Conservation (phyloP, 2,888 invertebrate species). For the Acronicta aceris region DNA sequence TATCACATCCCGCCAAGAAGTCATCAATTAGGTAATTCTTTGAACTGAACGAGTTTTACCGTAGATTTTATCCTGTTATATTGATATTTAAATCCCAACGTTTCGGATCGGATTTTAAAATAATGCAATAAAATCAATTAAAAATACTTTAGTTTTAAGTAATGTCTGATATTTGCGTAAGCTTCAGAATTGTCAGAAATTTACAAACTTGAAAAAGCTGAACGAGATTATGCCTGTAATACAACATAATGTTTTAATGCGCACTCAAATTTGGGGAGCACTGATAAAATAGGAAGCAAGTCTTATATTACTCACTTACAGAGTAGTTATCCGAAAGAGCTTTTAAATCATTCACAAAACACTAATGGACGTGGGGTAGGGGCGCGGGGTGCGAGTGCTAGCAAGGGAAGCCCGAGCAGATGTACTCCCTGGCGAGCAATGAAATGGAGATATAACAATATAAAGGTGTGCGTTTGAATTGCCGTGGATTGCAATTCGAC, state of each 20-base stretch:
- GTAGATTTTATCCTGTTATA: too few species aligned
- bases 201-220: too few species aligned
- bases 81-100: too few species aligned
- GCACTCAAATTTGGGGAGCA: conserved; percentile 88
- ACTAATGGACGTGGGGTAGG: conserved; percentile 88
- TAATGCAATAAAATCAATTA: too few species aligned
- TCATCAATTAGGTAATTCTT: conserved; percentile 70
- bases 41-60: conserved; percentile 59
- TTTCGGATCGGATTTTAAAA: too few species aligned
- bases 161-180: too few species aligned
- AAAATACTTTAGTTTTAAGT: too few species aligned
- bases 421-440: conserved; percentile 86
- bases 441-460: conserved; percentile 88
- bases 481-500: conserved; percentile 79
- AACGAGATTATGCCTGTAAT: conserved; percentile 63
- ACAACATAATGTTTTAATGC: conserved; percentile 85
- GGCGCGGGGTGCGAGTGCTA: conserved; percentile 62
- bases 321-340: conserved; percentile 90
- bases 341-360: conserved; percentile 90
- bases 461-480: conserved; percentile 85
- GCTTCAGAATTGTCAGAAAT: too few species aligned
- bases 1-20: conserved; percentile 56
- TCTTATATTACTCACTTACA: conserved; percentile 89
- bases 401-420: conserved; percentile 72
- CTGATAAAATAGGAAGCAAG: conserved; percentile 89